Percentiles rank a stretch among this genome's conserved stretches.
These are phyloP conservation scores for Mycetomoellerius zeteki DNA, from an alignment of 1,140 invertebrate species.

Conservation along the genomic window DNA sequence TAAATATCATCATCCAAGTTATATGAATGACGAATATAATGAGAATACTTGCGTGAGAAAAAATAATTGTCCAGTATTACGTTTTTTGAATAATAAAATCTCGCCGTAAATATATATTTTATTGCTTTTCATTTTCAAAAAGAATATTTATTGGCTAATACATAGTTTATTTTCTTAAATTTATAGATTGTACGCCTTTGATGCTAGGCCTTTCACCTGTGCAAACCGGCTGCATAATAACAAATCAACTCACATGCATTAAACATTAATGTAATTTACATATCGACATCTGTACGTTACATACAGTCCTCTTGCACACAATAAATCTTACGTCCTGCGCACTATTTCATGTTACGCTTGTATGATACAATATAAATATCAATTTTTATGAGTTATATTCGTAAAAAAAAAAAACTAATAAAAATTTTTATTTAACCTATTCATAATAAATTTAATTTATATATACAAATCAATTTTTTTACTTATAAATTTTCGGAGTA, in stretches of 20 bases:
- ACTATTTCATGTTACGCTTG: neutral
- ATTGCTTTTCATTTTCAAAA: neutral
- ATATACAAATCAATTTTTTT: neutral
- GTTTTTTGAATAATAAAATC: constrained; percentile 5
- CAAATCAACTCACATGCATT: constrained; percentile 72
- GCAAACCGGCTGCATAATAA: constrained; percentile 41
- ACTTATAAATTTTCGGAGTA: neutral
- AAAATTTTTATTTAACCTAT: neutral
- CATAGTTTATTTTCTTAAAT: neutral
- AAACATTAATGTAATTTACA: constrained; percentile 71
- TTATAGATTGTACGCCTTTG: neutral
- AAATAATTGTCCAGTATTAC: no score
- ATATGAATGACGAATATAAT: neutral
- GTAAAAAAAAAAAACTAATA: no score
- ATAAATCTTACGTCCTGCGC: constrained; percentile 24
- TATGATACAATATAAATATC: neutral
- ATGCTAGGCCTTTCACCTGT: constrained; percentile 61
- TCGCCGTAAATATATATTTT: neutral
- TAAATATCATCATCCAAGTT: no score
- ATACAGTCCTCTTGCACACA: constrained; percentile 44
- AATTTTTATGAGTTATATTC: no score
- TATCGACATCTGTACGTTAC: constrained; percentile 62
- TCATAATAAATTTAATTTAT: neutral
- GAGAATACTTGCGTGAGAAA: neutral
- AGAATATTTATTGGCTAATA: neutral